A percentile compares a stretch with the other conserved stretches of the same genome.
Evolutionary conservation across 2,797 vertebrate genomes (phyloP).

Genomic region (Mormyrops attenuatus): DNA sequence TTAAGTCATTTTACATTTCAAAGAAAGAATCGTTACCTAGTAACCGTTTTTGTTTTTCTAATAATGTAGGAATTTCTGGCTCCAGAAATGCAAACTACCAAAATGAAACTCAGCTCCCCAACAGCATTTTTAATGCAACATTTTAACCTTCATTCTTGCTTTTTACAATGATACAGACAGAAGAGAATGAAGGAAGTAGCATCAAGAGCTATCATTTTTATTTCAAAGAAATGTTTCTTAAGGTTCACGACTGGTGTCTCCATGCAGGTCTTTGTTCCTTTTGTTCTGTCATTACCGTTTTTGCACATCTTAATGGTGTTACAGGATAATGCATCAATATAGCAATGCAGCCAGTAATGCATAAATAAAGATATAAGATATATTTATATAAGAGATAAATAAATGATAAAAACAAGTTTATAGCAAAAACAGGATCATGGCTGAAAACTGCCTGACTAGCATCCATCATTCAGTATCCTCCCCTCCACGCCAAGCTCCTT

Average conservation of each 20-base stretch:
- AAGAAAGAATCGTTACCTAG: neutral
- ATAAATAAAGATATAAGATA: neutral
- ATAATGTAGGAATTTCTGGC: neutral
- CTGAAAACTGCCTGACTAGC: neutral
- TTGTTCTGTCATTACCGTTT: neutral
- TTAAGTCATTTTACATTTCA: neutral
- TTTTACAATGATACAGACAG: neutral
- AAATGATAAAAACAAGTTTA: neutral
- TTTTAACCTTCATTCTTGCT: neutral
- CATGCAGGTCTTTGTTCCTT: neutral
- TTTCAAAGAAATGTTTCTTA: neutral
- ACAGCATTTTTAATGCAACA: neutral
- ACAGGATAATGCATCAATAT: neutral
- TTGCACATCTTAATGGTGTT: neutral
- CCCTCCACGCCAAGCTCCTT: neutral
- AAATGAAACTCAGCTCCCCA: neutral
- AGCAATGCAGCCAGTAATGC: neutral
- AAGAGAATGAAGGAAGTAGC: neutral
- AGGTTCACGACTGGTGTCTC: neutral
- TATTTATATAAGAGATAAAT: neutral
- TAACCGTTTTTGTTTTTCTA: neutral
- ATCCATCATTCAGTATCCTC: neutral
- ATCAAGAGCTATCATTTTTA: conserved; percentile 2
- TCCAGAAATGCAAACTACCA: neutral
- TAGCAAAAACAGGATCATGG: neutral